Evolutionary conservation across 1,140 invertebrate genomes (phyloP), one percentile per base, ranked within the genome.

Genomic region (Diorhabda carinulata): DNA sequence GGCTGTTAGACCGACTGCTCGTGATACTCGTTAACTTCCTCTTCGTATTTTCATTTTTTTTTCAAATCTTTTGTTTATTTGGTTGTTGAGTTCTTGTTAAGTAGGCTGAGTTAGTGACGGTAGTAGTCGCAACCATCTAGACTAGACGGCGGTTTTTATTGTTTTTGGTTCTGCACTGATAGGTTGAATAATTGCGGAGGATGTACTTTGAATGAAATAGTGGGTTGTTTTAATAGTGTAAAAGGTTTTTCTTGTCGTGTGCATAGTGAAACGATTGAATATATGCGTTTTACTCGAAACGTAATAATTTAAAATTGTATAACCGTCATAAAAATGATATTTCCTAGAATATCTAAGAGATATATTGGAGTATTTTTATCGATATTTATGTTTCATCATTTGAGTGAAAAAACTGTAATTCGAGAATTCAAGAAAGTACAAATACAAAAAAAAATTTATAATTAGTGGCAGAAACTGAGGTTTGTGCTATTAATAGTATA

Each of bases 101-200:
- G 47, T 52, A 52, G 47, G 47, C 47, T n/a, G 47, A 6, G 47
- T 8, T 52, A 52, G 47, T 52, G 47, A n/a, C 47, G 47, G 47
- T n/a, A 6, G n/a, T 52, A n/a, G 47, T 8, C 47, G 2, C 47
- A n/a, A 25, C 47, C 47, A n/a, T 52, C 6, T 52, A 52, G 47
- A 52, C 47, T 52, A 52, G 47, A 52, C 47, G 47, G 47, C 47
- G 47, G 47, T 8, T 52, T 52, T 52, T 52, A 52, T 52, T 52
- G 47, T 52, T 52, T 52, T 52, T 52, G 47, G 47, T 52, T 52
- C 47, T 52, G 47, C 47, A 52, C 47, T 52, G 47, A n/a, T 52
- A n/a, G 47, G 47, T n/a, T 4, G 47, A n/a, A n/a, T 52, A 52
- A 52, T 52, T 8, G 47, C 6, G 47, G n/a, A 52, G 47, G 6